Conservation (phyloP, 2,113 vertebrate species). For the Parotia lawesii region DNA sequence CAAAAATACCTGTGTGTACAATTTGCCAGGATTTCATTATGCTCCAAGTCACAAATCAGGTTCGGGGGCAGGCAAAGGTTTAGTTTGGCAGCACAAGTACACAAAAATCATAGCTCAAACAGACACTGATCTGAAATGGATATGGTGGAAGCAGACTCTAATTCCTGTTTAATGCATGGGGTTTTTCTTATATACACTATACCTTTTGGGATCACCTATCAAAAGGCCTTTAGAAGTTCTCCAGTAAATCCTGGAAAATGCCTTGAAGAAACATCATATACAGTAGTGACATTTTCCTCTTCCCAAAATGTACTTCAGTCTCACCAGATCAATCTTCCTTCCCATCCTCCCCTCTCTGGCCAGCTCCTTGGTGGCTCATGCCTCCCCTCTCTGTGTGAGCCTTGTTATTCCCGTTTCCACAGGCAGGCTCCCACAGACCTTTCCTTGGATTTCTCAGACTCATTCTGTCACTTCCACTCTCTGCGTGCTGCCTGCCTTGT, state of each 20-base stretch:
- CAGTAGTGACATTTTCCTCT: background rate
- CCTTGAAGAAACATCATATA: background rate
- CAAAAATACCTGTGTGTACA: background rate
- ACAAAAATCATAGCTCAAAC: background rate
- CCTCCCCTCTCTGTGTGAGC: background rate
- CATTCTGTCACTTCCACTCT: conserved; percentile 24
- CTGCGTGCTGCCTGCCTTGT: background rate
- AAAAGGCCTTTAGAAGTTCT: background rate
- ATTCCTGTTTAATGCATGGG: background rate
- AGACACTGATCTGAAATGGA: background rate
- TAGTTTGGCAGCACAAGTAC: background rate
- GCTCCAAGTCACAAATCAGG: background rate
- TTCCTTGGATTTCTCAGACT: background rate
- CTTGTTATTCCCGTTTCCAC: background rate
- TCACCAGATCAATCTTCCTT: background rate
- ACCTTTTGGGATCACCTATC: background rate
- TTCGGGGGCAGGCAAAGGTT: background rate
- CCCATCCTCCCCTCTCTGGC: background rate
- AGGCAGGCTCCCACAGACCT: background rate
- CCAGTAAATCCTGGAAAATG: background rate
- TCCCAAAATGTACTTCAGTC: background rate
- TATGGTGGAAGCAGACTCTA: background rate
- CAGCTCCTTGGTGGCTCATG: background rate
- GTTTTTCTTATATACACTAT: background rate
- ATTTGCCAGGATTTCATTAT: background rate